Percentiles rank a stretch among this genome's conserved stretches.
phyloP scores from a whole-genome alignment of 2,888 invertebrate genomes.

The Drosophila pegasa region DNA sequence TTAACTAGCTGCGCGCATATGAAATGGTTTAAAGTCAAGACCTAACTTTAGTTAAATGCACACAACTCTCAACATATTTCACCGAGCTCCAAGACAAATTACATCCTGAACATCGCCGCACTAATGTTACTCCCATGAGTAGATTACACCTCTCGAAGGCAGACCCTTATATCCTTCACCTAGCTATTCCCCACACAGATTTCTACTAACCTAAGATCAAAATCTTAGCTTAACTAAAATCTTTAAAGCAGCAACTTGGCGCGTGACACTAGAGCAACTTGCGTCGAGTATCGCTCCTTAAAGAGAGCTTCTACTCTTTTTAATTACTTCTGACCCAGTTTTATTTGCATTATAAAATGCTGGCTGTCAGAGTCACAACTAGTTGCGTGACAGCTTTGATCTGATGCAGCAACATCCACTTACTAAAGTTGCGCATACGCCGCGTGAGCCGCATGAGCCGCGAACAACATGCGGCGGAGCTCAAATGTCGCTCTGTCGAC shows the following conservation, averaged over 20 bases:
- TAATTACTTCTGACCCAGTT: slow-evolving; percentile 15
- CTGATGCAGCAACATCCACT: slow-evolving; percentile 23
- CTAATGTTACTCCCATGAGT: no score
- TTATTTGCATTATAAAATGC: slow-evolving; percentile 1
- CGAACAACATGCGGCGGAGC: slow-evolving; percentile 32
- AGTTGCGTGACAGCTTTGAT: slow-evolving; percentile 29
- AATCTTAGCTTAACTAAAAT: not conserved
- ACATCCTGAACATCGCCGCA: not conserved
- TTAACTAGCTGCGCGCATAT: no score
- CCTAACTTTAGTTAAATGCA: no score
- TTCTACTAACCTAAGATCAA: no score
- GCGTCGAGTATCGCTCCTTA: not conserved
- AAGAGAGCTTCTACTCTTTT: not conserved
- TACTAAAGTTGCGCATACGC: slow-evolving; percentile 59
- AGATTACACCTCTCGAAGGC: no score
- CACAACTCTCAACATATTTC: no score
- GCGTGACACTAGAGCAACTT: not conserved
- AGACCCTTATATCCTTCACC: no score
- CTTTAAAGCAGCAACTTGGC: not conserved
- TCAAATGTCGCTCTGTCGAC: slow-evolving; percentile 35
- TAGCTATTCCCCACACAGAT: no score
- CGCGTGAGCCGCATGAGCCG: slow-evolving; percentile 43
- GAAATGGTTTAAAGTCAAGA: not conserved
- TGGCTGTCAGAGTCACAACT: slow-evolving; percentile 18
- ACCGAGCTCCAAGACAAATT: not conserved